These are phyloP conservation scores for Cyphotilapia sp. DNA, from an alignment of 2,113 vertebrate genomes.

Conservation along the genomic window DNA sequence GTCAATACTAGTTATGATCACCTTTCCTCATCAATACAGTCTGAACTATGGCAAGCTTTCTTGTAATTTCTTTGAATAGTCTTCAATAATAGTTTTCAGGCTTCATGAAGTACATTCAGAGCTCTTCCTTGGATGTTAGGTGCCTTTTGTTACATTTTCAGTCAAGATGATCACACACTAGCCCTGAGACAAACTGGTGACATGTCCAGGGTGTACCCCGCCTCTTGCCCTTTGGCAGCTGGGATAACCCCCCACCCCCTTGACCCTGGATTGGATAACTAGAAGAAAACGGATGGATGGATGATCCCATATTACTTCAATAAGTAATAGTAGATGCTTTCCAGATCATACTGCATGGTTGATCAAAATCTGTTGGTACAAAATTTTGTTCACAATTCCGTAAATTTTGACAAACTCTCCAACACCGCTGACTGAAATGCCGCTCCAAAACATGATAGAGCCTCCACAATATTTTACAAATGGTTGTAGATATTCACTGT, in stretches of 20 bases:
- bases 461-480: neutral
- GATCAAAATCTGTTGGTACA: neutral
- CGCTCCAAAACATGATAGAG: neutral
- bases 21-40: neutral
- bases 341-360: neutral
- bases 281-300: neutral
- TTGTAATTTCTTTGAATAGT: neutral
- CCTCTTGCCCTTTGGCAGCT: neutral
- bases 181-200: neutral
- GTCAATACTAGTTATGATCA: neutral
- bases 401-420: neutral
- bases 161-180: neutral
- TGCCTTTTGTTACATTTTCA: neutral
- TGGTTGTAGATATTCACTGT: neutral
- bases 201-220: neutral
- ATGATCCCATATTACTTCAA: neutral
- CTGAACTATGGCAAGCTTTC: neutral
- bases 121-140: neutral
- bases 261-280: neutral
- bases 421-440: neutral
- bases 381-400: neutral
- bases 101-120: neutral
- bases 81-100: neutral
- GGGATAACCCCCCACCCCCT: neutral
- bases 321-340: neutral